Evolutionary conservation across 2,113 vertebrate species (phyloP).

Genomic region (Strix aluco): DNA sequence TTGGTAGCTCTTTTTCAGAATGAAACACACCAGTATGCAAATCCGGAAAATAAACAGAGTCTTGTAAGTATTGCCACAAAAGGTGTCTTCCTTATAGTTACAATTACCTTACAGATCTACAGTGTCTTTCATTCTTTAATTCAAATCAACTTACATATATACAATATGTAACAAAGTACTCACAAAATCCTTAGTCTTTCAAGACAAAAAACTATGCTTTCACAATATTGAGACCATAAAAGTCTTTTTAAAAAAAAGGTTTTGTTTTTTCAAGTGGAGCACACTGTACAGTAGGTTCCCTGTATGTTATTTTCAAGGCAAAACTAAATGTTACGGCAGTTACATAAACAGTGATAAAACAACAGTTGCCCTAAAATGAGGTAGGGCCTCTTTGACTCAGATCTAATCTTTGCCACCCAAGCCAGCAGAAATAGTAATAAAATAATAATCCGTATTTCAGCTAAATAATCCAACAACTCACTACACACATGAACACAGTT

Average conservation of each 20-base stretch:
- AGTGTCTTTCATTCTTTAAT: not conserved
- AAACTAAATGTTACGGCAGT: slow-evolving; percentile 55
- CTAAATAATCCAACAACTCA: slow-evolving; percentile 27
- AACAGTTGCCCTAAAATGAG: slow-evolving; percentile 44
- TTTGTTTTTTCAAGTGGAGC: slow-evolving; percentile 12
- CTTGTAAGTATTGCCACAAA: slow-evolving; percentile 53
- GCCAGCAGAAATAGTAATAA: slow-evolving; percentile 24
- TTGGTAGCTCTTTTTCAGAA: slow-evolving; percentile 74
- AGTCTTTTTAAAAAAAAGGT: not conserved
- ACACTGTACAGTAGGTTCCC: slow-evolving; percentile 32
- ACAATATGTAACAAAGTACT: slow-evolving; percentile 67
- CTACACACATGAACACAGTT: not conserved
- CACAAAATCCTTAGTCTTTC: slow-evolving; percentile 56
- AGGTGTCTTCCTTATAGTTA: slow-evolving; percentile 37
- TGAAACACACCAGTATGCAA: slow-evolving; percentile 61
- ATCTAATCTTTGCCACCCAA: slow-evolving; percentile 32
- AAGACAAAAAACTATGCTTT: slow-evolving; percentile 60
- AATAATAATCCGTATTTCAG: not conserved
- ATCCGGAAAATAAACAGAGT: slow-evolving; percentile 59
- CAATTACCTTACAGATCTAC: slow-evolving; percentile 21
- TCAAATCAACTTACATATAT: slow-evolving; percentile 40
- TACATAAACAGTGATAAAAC: slow-evolving; percentile 42
- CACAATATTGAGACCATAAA: slow-evolving; percentile 15
- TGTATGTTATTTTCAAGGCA: slow-evolving; percentile 51
- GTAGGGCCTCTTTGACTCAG: slow-evolving; percentile 47